phyloP scores from a whole-genome alignment of 2,888 invertebrate genomes.

The Actias luna region DNA sequence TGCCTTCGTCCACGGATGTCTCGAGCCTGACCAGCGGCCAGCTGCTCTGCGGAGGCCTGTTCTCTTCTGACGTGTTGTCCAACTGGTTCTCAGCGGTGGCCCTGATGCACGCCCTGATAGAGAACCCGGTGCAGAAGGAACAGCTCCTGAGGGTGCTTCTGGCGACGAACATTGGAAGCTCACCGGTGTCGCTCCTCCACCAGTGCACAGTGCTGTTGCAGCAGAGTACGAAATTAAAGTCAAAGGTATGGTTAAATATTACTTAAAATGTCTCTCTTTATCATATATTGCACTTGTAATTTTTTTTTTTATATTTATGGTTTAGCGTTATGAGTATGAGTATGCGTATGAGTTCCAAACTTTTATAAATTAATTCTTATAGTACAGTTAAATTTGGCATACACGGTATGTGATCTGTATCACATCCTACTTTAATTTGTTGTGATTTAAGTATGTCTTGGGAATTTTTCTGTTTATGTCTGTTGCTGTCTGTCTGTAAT shows the following conservation, averaged over 20 bases:
- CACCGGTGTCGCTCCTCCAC: constrained; percentile 94
- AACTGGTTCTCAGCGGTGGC: constrained; percentile 98
- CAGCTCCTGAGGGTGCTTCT: constrained; percentile 94
- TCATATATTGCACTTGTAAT: constrained; percentile 11
- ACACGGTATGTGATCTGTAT: too few species aligned
- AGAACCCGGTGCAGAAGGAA: constrained; percentile 93
- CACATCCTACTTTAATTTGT: too few species aligned
- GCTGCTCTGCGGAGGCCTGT: constrained; percentile 94
- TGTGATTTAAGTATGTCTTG: too few species aligned
- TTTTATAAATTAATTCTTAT: too few species aligned
- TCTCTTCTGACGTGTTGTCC: constrained; percentile 92
- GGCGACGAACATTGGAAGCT: constrained; percentile 90
- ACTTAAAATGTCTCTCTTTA: too few species aligned
- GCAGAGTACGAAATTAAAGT: constrained; percentile 89
- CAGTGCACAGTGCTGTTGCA: constrained; percentile 93
- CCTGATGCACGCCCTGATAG: constrained; percentile 93
- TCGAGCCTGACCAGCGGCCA: constrained; percentile 90
- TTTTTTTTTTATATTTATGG: constrained; percentile 3
- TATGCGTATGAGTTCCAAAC: too few species aligned
- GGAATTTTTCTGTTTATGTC: too few species aligned
- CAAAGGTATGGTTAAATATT: constrained; percentile 76
- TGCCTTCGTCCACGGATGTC: constrained; percentile 92
- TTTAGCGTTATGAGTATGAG: too few species aligned
- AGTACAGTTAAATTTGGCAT: too few species aligned
- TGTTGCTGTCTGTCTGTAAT: too few species aligned